Evolutionary conservation across 2,888 invertebrate genomes (phyloP), one percentile per base, ranked within the genome.

Genomic region (Tachina lurida): DNA sequence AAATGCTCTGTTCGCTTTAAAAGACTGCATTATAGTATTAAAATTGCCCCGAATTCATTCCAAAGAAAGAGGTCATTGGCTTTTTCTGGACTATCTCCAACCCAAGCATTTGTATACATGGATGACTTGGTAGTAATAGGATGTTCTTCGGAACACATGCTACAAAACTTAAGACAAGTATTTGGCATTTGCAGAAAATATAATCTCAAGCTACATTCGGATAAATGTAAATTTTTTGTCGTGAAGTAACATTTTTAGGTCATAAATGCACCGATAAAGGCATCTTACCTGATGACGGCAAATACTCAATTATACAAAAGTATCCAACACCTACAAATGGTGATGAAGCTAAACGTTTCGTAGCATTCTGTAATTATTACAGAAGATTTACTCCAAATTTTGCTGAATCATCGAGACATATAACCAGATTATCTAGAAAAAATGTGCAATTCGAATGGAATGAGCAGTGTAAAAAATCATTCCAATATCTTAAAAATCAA

Each of bases 231-330:
- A 31, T n/a, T 31, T 31, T 31, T 31, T 31, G 31, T 31, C 31
- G 31, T 31, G 31, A 31, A 19, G 68, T 78, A 4, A 78, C 70
- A 8, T 78, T 39, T 47, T 49, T 78, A 0, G 70, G 78, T 2
- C 71, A 79, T 39, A 79, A 71, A 52, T 71, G 65, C 31, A 78
- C 62, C 12, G 52, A 70, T 13, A 78, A 41, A 60, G 78, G 31
- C 9, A 58, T 58, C 31, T 58, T 10, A 12, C 31, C 5, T 15
- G 31, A 58, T 17, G 58, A 58, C 17, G 10, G 62, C 12, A 67
- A 73, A 73, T 62, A n/a, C n/a, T 12, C 12, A 15, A 47, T 39
- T 4, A 73, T 73, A 22, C 13, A 47, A 49, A 58, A 49, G 4
- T 62, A 73, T n/a, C 73, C 49, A 3, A 49, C 31, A 31, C 45